Base-by-base conservation (phyloP, 2,888 invertebrate genomes). In the Rapana venosa region DNA sequence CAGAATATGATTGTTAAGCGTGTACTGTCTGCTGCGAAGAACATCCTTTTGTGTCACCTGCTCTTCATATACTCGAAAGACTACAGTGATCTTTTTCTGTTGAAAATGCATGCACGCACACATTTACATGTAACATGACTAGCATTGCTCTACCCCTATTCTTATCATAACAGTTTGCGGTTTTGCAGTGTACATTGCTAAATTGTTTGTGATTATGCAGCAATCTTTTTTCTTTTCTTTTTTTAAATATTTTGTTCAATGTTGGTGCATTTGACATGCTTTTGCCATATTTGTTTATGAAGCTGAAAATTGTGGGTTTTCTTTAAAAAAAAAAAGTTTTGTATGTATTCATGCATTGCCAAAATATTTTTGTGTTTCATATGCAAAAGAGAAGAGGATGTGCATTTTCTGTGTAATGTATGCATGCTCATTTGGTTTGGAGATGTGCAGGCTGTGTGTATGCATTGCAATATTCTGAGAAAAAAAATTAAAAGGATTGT, bases 171-270 rank as follows among this genome's bases (percentile, higher is more conserved):
- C 77, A 1, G 35, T 83, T 47, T 83, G 47, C 81, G 26, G 81
- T 83, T 83, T 5, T 83, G 79, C 26, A 47, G 22, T 83, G 36
- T 83, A 13, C 81, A 47, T 83, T 83, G 81, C 81, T 83, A 83
- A 83, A 13, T 17, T 6, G 47, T 35, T 35, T 22, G 36, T 83
- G 81, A 83, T 83, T 83, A 83, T 83, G 36, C 81, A 83, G 36
- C 22, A 22, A 22, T 30, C 20, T 47, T 79, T 74, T 74, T 26
- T 8, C 32, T 32, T 79, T 32, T 32, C 2, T 47, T n/a, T n/a
- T n/a, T n/a, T n/a, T n/a, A n/a, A 47, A 47, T 47, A 47, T 47
- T 79, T 32, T 20, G 74, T 26, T 79, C 13, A 32, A 15, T 11
- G 15, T 15, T 32, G 20, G 30, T 79, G 77, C 77, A 79, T 15